These are phyloP conservation scores for Symphodus melops DNA, from an alignment of 2,113 vertebrate species.

Conservation along the genomic window DNA sequence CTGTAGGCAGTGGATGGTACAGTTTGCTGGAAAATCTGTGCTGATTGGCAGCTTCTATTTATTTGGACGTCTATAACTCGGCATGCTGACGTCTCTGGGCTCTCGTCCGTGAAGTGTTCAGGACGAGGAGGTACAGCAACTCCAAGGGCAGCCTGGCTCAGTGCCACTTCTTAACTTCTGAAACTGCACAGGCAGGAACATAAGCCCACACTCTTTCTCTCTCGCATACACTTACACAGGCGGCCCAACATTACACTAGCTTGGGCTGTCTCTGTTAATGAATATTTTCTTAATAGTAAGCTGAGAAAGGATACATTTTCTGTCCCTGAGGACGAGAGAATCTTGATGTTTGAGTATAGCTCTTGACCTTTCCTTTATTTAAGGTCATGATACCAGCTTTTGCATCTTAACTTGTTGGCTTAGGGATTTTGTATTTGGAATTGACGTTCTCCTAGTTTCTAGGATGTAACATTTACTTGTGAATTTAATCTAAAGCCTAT, in stretches of 20 bases:
- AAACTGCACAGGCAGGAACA: slow-evolving; percentile 26
- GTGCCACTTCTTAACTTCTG: slow-evolving; percentile 57
- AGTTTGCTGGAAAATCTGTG: slow-evolving; percentile 36
- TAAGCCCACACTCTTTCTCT: slow-evolving; percentile 10
- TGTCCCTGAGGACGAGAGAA: slow-evolving; percentile 46
- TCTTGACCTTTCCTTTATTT: not conserved
- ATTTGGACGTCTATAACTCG: slow-evolving; percentile 44
- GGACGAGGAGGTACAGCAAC: slow-evolving; percentile 54
- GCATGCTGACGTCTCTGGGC: slow-evolving; percentile 52
- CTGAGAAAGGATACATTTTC: slow-evolving; percentile 33
- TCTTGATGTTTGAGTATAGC: slow-evolving; percentile 45
- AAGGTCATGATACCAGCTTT: slow-evolving; percentile 14
- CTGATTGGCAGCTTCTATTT: slow-evolving; percentile 76
- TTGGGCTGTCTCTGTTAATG: slow-evolving; percentile 55
- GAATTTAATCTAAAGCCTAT: slow-evolving; percentile 13
- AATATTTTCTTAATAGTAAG: slow-evolving; percentile 57
- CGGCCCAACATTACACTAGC: slow-evolving; percentile 36
- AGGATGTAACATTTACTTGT: not conserved
- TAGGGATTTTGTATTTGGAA: slow-evolving; percentile 14
- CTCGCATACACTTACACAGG: slow-evolving; percentile 25
- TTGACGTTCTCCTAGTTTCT: slow-evolving; percentile 20
- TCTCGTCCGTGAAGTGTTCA: slow-evolving; percentile 50
- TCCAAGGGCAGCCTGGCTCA: slow-evolving; percentile 62
- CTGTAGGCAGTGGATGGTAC: slow-evolving; percentile 17
- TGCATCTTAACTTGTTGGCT: slow-evolving; percentile 19